These are phyloP conservation scores for Copidosoma aretas DNA, from an alignment of 2,888 invertebrate species.

Conservation along the genomic window DNA sequence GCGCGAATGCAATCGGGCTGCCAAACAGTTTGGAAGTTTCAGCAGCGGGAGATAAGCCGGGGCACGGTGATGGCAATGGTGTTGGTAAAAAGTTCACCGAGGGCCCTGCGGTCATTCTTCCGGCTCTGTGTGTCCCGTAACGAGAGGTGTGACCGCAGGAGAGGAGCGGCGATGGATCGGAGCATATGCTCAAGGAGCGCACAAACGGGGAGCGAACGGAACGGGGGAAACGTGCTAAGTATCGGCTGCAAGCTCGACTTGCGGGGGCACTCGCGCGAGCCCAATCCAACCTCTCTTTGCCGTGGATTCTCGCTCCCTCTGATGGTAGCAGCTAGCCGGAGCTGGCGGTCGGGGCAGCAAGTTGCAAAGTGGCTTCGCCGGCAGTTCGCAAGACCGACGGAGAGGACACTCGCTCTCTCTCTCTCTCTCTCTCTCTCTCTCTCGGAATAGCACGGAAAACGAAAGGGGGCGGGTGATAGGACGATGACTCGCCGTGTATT, in stretches of 20 bases:
- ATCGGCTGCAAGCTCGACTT: slow-evolving; percentile 23
- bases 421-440: slow-evolving; percentile 3
- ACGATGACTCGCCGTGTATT: slow-evolving; percentile 38
- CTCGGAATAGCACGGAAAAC: slow-evolving; percentile 8
- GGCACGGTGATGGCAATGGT: too few species aligned
- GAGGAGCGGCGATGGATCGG: too few species aligned
- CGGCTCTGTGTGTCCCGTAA: too few species aligned
- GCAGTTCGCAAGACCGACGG: slow-evolving; percentile 44
- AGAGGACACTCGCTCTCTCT: slow-evolving; percentile 24
- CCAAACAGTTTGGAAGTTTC: too few species aligned
- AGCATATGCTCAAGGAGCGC: too few species aligned
- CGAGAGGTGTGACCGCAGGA: too few species aligned
- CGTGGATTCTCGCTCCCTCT: neutral
- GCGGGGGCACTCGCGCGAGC: neutral
- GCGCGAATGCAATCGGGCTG: too few species aligned
- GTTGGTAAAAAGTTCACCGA: too few species aligned
- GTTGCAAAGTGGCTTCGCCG: slow-evolving; percentile 47
- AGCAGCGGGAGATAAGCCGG: too few species aligned
- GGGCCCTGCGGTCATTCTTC: too few species aligned
- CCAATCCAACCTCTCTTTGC: neutral
- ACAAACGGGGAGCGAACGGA: neutral
- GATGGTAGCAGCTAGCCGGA: too few species aligned
- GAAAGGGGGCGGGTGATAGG: slow-evolving; percentile 5
- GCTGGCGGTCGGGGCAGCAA: slow-evolving; percentile 32
- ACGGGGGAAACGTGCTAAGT: slow-evolving; percentile 15